Evolutionary conservation across 2,888 invertebrate genomes (phyloP).

Genomic region (Apamea crenata): DNA sequence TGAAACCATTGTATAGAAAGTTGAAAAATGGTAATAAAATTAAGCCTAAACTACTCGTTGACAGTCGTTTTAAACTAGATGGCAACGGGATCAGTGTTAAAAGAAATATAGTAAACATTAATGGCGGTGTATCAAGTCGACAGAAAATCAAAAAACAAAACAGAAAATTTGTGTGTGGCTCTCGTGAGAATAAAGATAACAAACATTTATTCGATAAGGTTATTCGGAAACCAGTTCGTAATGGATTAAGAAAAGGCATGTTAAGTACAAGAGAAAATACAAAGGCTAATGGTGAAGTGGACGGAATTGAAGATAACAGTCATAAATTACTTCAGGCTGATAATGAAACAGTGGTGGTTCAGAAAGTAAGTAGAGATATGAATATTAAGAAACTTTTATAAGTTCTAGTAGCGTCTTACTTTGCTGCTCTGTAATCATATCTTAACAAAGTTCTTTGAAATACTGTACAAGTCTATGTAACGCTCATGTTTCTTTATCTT

Average conservation of each 20-base stretch:
- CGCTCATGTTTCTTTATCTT: constrained; percentile 17
- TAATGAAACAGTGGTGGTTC: constrained; percentile 57
- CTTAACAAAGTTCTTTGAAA: constrained; percentile 30
- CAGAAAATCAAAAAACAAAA: constrained; percentile 66
- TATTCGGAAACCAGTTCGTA: constrained; percentile 16
- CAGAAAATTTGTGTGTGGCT: constrained; percentile 70
- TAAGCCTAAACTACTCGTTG: constrained; percentile 70
- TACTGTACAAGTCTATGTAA: constrained; percentile 17
- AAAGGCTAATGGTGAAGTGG: constrained; percentile 36
- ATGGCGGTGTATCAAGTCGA: constrained; percentile 40
- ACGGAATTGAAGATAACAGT: constrained; percentile 52
- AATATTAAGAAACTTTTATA: constrained; percentile 23
- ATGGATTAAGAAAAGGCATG: constrained; percentile 55
- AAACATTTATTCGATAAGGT: constrained; percentile 31
- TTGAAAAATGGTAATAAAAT: constrained; percentile 70
- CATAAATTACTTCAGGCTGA: constrained; percentile 68
- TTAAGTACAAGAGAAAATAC: constrained; percentile 46
- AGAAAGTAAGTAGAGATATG: constrained; percentile 69
- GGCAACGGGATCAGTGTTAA: constrained; percentile 78
- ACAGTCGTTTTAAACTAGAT: constrained; percentile 78
- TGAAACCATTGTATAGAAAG: constrained; percentile 84
- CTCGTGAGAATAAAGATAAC: constrained; percentile 66
- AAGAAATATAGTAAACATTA: constrained; percentile 68
- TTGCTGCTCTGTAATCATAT: constrained; percentile 13
- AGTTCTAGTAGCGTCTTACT: constrained; percentile 7